A percentile compares a stretch with the other conserved stretches of the same genome.
Evolutionary conservation across 2,888 invertebrate species (phyloP).

Genomic region (Silvanus unidentatus): DNA sequence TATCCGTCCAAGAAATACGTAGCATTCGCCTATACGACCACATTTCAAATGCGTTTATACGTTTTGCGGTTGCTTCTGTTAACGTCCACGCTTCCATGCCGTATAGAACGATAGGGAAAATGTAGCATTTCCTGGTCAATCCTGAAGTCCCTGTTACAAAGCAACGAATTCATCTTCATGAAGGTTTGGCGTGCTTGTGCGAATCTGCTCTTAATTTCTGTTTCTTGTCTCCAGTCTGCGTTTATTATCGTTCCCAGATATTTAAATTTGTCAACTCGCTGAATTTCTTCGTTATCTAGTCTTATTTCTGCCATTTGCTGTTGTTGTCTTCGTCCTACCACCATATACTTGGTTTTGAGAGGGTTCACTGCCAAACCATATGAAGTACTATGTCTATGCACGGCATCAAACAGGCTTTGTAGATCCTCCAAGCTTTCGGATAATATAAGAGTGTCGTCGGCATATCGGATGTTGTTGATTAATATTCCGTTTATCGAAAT

Average conservation of each 20-base stretch:
- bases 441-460: conserved; percentile 10
- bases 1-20: neutral
- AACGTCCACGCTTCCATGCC: neutral
- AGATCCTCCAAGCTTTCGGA: conserved; percentile 8
- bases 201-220: neutral
- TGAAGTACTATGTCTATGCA: no score
- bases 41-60: neutral
- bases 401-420: neutral
- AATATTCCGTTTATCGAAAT: conserved; percentile 1
- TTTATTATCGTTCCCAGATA: no score
- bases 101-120: neutral
- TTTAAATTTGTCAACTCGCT: no score
- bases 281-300: no score
- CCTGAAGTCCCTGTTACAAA: neutral
- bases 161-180: neutral
- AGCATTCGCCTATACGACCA: neutral
- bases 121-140: neutral
- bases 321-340: no score
- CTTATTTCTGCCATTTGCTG: no score
- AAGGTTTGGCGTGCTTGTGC: neutral
- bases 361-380: no score
- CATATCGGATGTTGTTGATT: conserved; percentile 7
- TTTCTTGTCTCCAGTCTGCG: neutral
- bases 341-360: no score
- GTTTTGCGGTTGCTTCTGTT: no score